These are phyloP conservation scores for Sorex araneus DNA, from an alignment of 2,113 vertebrate species.

Conservation along the genomic window DNA sequence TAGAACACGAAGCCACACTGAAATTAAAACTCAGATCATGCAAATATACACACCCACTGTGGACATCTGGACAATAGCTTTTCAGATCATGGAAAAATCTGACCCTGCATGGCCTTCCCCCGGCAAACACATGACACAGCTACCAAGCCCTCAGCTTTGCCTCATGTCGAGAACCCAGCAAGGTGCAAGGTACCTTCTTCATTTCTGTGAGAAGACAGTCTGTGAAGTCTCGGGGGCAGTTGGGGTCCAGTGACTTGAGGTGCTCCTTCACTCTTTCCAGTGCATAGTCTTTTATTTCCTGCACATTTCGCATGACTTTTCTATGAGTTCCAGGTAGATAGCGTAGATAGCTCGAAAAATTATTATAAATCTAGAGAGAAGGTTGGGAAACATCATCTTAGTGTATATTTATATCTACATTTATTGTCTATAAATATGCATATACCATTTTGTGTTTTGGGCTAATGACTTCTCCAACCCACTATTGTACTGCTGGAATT, in stretches of 20 bases:
- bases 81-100: too few species aligned
- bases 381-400: not conserved
- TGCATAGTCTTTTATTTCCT: slow-evolving; percentile 64
- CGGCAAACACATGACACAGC: too few species aligned
- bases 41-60: too few species aligned
- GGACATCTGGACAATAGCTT: too few species aligned
- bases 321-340: slow-evolving; percentile 80
- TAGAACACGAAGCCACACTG: too few species aligned
- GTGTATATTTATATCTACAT: not conserved
- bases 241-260: slow-evolving; percentile 85
- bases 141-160: too few species aligned
- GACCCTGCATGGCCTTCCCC: too few species aligned
- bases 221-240: slow-evolving; percentile 88
- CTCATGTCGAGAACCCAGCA: too few species aligned
- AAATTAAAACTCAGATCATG: too few species aligned
- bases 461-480: too few species aligned
- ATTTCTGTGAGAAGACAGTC: slow-evolving; percentile 92
- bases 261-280: slow-evolving; percentile 85
- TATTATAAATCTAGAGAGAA: slow-evolving; percentile 66
- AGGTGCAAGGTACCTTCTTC: slow-evolving; percentile 86
- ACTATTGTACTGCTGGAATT: not conserved
- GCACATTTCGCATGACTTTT: slow-evolving; percentile 47
- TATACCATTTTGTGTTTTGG: not conserved
- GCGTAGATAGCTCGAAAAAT: slow-evolving; percentile 15
- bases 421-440: not conserved